Evolutionary conservation across 2,797 vertebrate genomes (phyloP), one percentile per base, ranked within the genome.

Genomic region (Syngnathus rostellatus): DNA sequence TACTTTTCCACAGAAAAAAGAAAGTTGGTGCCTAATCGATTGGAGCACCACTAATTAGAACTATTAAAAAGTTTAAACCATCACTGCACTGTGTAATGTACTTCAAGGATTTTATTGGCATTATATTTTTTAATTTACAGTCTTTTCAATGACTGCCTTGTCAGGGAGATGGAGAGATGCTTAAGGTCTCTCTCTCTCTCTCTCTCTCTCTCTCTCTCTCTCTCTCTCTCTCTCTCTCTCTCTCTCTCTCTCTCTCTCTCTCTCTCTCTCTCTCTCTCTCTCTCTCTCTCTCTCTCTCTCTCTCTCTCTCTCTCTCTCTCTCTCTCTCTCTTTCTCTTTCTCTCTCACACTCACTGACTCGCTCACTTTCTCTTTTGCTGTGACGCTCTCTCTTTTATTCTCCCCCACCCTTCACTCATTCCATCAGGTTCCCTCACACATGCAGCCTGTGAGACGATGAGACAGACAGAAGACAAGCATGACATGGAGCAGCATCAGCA

Each of bases 371-470:
- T 31, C 40, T 11, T n/a, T 61, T 4, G 8, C 21, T 62, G 40
- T 43, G 60, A 63, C 54, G 66, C 21, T 43, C 59, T 43, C 59
- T 61, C 39, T 61, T 41, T 61, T 61, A 41, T 61, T 61, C 38
- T 31, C 38, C n/a, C 55, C 81, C 69, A 74, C 74, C 77, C 68
- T 31, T 41, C 71, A 79, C 76, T 84, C 80, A 68, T 74, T 80
- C 79, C 80, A 81, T 77, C 83, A 80, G 84, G 80, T 87, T 85
- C 70, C 83, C 77, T 73, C 80, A 83, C 16, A 64, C 31, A 38
- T 64, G 67, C 64, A 68, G 66, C 71, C 79, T 69, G 80, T 72
- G 71, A 72, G 84, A 73, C 73, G 69, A 75, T 64, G 81, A 77
- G 68, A 76, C 73, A 77, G 75, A 58, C 59, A 75, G 70, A 68